Base-by-base conservation (phyloP, 2,888 invertebrate genomes). In the Cryptocephalus moraei region DNA sequence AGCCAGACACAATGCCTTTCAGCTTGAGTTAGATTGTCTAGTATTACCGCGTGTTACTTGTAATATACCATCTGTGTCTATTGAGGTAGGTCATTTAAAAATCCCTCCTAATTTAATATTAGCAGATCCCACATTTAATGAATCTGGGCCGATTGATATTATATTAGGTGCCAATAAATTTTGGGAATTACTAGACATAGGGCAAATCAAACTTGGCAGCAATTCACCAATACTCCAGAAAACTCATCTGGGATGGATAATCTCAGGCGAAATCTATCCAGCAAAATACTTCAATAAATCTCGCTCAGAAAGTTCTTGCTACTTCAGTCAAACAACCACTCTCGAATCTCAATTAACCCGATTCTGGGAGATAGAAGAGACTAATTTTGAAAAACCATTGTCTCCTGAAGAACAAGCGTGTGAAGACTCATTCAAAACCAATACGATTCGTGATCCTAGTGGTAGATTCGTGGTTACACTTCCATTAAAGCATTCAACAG, bases 161-260 rank as follows among this genome's bases (percentile, higher is more conserved):
- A 22, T 50, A 32, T 9, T 50, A 10, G 50, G 50, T 8, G 41
- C 44, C 13, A 13, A 32, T n/a, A 39, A 48, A 13, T 49, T 51
- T 32, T 51, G 34, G 33, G 11, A 45, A 2, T 32, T 50, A 22
- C 34, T 55, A 10, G 40, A 40, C 8, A 11, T 32, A 4, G 48
- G 48, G 10, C 44, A 45, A 47, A 47, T 47, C 11, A 43, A 36
- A 8, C 33, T 48, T 38, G 48, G 46, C 1, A 32, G 33, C 32
- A 33, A 43, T 33, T 38, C 32, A 14, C 46, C 50, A 8, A 41
- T 45, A 8, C 12, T 48, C 14, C 44, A 48, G 43, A 50, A 50
- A 39, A 34, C 47, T 6, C n/a, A n/a, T n/a, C n/a, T n/a, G n/a
- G n/a, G n/a, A n/a, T n/a, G n/a, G n/a, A n/a, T n/a, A n/a, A n/a